These are phyloP conservation scores for Copsychus sechellarum DNA, from an alignment of 2,113 vertebrate species.

Conservation along the genomic window DNA sequence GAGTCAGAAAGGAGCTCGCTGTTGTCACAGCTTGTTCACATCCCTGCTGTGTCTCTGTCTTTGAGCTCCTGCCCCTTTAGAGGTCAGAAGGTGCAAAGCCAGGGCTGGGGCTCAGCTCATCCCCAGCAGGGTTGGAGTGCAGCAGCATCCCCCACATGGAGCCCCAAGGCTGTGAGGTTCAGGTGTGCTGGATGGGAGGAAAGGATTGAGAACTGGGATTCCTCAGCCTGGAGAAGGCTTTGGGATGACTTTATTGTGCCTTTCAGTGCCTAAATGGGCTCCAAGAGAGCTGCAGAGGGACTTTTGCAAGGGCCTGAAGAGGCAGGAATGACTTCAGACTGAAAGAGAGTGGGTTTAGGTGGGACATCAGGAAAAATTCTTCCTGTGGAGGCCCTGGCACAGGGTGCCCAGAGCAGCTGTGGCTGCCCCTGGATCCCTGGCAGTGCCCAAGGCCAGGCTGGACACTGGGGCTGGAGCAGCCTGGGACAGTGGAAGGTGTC, in stretches of 20 bases:
- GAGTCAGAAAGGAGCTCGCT: neutral
- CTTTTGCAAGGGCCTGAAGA: neutral
- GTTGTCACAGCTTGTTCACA: neutral
- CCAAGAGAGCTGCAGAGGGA: neutral
- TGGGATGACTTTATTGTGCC: accelerated
- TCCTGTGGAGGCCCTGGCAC: neutral
- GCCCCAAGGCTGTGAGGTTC: neutral
- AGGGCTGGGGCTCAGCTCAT: neutral
- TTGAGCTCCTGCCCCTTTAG: neutral
- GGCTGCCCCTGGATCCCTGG: neutral
- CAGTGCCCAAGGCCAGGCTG: accelerated
- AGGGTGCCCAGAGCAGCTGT: neutral
- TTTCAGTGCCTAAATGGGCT: no score
- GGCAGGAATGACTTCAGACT: neutral
- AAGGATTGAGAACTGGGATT: neutral
- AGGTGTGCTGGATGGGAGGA: neutral
- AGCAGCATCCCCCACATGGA: accelerated
- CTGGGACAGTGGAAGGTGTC: accelerated
- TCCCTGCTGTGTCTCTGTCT: accelerated
- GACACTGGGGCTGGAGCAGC: accelerated
- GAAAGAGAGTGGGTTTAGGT: neutral
- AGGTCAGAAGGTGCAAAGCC: neutral
- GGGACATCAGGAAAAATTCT: neutral
- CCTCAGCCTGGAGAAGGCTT: neutral
- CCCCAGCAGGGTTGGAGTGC: neutral